Conservation (phyloP, 2,113 vertebrate genomes). For the Ibidorhyncha struthersii region DNA sequence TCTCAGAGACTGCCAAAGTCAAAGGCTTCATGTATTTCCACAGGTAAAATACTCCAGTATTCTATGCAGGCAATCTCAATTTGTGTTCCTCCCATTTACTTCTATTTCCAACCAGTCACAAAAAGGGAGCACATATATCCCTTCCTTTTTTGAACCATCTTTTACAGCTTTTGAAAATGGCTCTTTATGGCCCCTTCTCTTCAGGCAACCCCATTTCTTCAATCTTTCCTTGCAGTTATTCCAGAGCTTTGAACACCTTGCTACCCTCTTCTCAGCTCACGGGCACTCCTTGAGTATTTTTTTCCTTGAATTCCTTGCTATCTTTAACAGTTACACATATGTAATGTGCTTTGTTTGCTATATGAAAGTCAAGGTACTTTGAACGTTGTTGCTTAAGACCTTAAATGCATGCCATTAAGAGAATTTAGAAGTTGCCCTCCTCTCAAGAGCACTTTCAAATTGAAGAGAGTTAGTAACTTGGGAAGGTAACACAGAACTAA, state of each 20-base stretch:
- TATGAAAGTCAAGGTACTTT: background rate
- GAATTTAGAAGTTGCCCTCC: background rate
- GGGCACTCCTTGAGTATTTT: background rate
- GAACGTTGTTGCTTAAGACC: background rate
- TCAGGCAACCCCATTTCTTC: background rate
- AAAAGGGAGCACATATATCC: background rate
- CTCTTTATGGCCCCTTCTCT: background rate
- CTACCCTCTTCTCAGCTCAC: background rate
- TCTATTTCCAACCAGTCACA: fast-evolving
- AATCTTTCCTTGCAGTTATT: background rate
- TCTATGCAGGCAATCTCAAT: fast-evolving
- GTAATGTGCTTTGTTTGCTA: fast-evolving
- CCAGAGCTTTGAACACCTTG: background rate
- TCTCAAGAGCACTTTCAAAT: background rate
- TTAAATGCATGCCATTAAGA: background rate
- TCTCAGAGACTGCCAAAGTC: background rate
- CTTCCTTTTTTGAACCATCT: background rate
- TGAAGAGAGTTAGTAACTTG: background rate
- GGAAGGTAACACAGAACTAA: background rate
- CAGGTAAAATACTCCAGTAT: background rate
- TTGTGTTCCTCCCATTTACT: background rate
- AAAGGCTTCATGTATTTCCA: background rate
- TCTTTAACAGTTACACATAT: background rate
- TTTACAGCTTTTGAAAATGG: background rate
- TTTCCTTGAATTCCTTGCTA: no score